Conservation (phyloP, 2,888 invertebrate genomes). For the Sclerodermus sp. region DNA sequence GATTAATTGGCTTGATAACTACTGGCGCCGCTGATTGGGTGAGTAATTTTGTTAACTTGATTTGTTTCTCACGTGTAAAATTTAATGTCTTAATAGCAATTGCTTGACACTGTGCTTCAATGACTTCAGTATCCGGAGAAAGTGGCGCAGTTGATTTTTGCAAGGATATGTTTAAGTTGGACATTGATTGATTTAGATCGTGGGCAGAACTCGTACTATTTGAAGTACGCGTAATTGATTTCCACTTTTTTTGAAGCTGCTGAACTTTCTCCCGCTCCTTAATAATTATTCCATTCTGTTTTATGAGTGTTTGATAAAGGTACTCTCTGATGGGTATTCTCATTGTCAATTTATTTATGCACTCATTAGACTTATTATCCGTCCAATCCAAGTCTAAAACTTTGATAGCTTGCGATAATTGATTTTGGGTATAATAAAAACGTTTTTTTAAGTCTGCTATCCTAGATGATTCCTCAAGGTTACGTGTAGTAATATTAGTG, state of each 20-base stretch:
- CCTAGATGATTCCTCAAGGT: slow-evolving; percentile 70
- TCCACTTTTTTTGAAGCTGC: slow-evolving; percentile 38
- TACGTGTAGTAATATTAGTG: slow-evolving; percentile 54
- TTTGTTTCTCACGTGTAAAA: slow-evolving; percentile 43
- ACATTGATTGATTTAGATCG: slow-evolving; percentile 39
- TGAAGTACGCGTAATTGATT: slow-evolving; percentile 27
- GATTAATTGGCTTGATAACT: slow-evolving; percentile 42
- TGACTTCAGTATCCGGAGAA: slow-evolving; percentile 35
- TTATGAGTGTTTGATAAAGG: slow-evolving; percentile 77
- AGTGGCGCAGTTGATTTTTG: slow-evolving; percentile 16
- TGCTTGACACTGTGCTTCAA: slow-evolving; percentile 45
- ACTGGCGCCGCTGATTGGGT: slow-evolving; percentile 40
- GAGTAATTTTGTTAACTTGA: slow-evolving; percentile 40
- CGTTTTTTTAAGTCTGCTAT: slow-evolving; percentile 71
- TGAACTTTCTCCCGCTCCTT: slow-evolving; percentile 59
- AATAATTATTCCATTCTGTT: slow-evolving; percentile 70
- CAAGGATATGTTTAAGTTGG: slow-evolving; percentile 38
- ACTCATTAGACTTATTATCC: slow-evolving; percentile 48
- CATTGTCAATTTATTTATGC: slow-evolving; percentile 58
- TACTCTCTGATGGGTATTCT: slow-evolving; percentile 74
- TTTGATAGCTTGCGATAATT: slow-evolving; percentile 71
- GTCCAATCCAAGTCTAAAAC: slow-evolving; percentile 79
- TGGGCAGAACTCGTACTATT: slow-evolving; percentile 16
- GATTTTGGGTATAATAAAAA: slow-evolving; percentile 73
- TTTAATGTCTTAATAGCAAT: slow-evolving; percentile 42